Base-by-base conservation (phyloP, 1,140 invertebrate genomes). In the Neoseiulus cucumeris region DNA sequence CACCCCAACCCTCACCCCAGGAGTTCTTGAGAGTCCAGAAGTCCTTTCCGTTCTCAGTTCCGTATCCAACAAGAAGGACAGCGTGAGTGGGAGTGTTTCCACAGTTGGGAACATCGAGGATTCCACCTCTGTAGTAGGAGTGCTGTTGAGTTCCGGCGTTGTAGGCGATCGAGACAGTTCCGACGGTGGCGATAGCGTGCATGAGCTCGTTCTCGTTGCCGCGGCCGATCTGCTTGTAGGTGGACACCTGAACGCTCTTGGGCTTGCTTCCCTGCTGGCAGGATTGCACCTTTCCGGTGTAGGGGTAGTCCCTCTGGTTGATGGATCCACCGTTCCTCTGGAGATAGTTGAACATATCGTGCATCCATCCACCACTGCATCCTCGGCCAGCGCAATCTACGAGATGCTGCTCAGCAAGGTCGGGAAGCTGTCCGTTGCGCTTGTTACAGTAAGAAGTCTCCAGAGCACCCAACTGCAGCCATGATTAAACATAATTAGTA, bases 21-120 rank as follows among this genome's bases (percentile, higher is more conserved):
- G 85, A 87, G 76, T 95, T 95, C 72, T 94, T 90, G 20, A 95
- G 75, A 12, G 93, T 84, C 91, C 91, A 95, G 67, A 87, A 87
- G 28, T 84, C 80, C 41, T 80, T 80, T 0, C 74, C 76, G 65
- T 73, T 70, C 42, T 76, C 44, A 7, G 55, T 68, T 17, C 76
- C 76, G 69, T 78, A 79, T 30, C 77, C 77, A 39, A 79, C 77
- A 42, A 76, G 72, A 51, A 79, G 69, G 2, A 78, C 76, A 30
- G 75, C 72, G 71, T 79, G 77, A 70, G 78, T 76, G 12, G 77
- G 45, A 7, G 18, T 47, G 45, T 4, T 47, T 47, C 5, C 14
- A 25, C 45, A 47, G 14, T 47, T 14, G 14, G 45, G 45, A 18
- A 47, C 45, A 14, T 47, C 14, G 14, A 47, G 45, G 45, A 47